These are phyloP conservation scores for Margaritifera margaritifera DNA, from an alignment of 2,888 invertebrate species.

Conservation along the genomic window DNA sequence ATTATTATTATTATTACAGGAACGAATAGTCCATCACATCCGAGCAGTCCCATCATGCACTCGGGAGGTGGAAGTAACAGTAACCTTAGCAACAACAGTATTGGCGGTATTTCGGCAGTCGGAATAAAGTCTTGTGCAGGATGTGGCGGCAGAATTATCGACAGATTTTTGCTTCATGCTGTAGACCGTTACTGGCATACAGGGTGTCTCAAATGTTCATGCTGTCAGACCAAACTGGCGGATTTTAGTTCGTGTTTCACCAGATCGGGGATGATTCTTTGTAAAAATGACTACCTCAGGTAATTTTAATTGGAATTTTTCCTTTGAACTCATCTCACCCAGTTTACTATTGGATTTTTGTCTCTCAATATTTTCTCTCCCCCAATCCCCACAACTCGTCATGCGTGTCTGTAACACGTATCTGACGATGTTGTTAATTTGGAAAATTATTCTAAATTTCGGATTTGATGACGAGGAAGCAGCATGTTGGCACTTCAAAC, in stretches of 20 bases:
- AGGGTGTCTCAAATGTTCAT: constrained; percentile 93
- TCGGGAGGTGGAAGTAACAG: constrained; percentile 18
- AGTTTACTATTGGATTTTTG: background rate
- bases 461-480: too few relatives aligned
- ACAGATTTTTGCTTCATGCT: constrained; percentile 92
- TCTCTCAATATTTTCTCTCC: too few relatives aligned
- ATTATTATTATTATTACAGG: too few relatives aligned
- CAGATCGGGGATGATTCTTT: constrained; percentile 93
- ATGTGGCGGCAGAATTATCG: constrained; percentile 90
- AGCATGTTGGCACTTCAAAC: too few relatives aligned
- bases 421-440: too few relatives aligned
- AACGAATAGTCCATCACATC: constrained; percentile 2
- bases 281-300: constrained; percentile 96
- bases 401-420: too few relatives aligned
- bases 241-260: constrained; percentile 94
- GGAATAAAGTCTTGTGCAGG: constrained; percentile 83
- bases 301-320: constrained; percentile 75
- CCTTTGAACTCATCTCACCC: background rate
- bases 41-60: constrained; percentile 29
- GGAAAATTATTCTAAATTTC: too few relatives aligned
- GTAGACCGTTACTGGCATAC: constrained; percentile 97
- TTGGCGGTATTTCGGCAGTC: constrained; percentile 21
- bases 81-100: constrained; percentile 23
- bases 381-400: too few relatives aligned
- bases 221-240: constrained; percentile 90